Base-by-base conservation (phyloP, 2,113 vertebrate genomes). In the Limnothrissa miodon region DNA sequence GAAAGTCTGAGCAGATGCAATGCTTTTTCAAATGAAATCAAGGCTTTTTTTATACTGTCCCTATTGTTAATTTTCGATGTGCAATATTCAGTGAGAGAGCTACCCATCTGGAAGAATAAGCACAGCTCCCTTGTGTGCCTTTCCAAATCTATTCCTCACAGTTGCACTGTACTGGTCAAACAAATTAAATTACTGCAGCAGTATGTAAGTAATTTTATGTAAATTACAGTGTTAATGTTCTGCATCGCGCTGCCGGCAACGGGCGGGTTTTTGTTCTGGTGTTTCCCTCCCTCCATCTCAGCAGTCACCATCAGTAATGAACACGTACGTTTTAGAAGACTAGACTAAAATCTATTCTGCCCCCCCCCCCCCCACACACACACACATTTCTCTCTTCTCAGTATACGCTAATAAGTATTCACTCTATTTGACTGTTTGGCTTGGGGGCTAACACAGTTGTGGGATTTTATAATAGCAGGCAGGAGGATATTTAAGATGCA, bases 181-280 rank as follows among this genome's bases (percentile, higher is more conserved):
- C 94, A 96, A 97, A 97, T 98, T 96, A 95, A 97, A 98, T 97
- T 96, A 98, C 95, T 92, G 92, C 93, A 93, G 91, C 95, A 96
- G 95, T 96, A 97, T 97, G 97, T 96, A 95, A 95, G 96, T 97
- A 96, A 98, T 97, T 97, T 96, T 96, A 97, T 97, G 96, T 97
- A 98, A 97, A 99, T 98, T 94, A 96, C 94, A 92, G 94, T 96
- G 95, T 96, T 98, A 98, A 99, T 98, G 97, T 97, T 97, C 96
- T 98, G 96, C 95, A 95, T 96, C 95, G 1, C 87, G 93, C 95
- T 95, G 92, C 92, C 94, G 95, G 93, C 95, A 94, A 94, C 92
- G 91, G 91, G 91, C 93, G 95, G 93, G 92, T 95, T 88, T 87
- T 74, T 86, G 39, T 95, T 95, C 90, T 95, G 93, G 94, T 95